A percentile compares a stretch with the other conserved stretches of the same genome.
Conservation (phyloP, 2,113 vertebrate species). For the Psammodynastes pulverulentus region DNA sequence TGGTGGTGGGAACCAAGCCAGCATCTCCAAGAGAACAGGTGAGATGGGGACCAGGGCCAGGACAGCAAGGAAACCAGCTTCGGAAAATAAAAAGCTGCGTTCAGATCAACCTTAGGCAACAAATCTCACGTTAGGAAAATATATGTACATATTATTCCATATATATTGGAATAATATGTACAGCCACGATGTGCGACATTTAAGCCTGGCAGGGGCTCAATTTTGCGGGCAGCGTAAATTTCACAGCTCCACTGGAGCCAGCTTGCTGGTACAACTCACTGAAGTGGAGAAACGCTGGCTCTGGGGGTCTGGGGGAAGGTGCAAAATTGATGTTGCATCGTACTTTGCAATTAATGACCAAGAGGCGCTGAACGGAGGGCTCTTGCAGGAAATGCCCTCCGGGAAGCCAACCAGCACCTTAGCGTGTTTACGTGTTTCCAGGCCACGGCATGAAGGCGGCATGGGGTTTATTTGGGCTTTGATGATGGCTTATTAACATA, state of each 20-base stretch:
- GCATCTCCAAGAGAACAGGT: slow-evolving; percentile 24
- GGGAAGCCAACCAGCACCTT: background rate
- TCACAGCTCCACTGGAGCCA: background rate
- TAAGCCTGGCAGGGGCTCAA: background rate
- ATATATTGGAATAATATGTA: background rate
- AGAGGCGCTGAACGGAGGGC: background rate
- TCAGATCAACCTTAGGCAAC: background rate
- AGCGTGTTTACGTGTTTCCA: background rate
- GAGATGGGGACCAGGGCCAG: background rate
- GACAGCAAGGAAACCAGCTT: background rate
- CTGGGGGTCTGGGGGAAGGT: background rate
- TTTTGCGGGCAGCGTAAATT: slow-evolving; percentile 7
- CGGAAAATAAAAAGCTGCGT: background rate
- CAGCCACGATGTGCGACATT: background rate
- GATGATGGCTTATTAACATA: background rate
- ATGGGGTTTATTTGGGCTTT: background rate
- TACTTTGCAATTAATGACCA: background rate
- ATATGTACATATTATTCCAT: background rate
- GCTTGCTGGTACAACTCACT: background rate
- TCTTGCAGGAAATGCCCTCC: background rate
- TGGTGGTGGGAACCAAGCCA: slow-evolving; percentile 51
- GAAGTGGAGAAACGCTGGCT: background rate
- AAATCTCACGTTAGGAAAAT: background rate
- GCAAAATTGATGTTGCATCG: background rate
- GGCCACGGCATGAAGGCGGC: background rate